Percentiles rank a stretch among this genome's conserved stretches.
These are phyloP conservation scores for Athrips mouffetella DNA, from an alignment of 2,888 invertebrate genomes.

Conservation along the genomic window DNA sequence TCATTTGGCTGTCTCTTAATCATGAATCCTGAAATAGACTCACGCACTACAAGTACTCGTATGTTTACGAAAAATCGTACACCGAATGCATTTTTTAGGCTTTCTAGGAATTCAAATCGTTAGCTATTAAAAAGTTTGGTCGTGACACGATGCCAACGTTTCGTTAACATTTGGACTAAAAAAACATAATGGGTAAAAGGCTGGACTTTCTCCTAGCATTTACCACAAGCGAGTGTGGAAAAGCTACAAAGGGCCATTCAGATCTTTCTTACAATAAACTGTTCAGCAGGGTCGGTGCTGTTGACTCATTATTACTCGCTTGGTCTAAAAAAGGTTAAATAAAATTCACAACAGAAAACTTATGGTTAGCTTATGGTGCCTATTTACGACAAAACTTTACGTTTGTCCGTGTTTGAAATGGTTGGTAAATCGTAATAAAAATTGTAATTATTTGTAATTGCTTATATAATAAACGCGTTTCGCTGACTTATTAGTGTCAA, in stretches of 20 bases:
- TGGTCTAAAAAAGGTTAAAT: constrained; percentile 18
- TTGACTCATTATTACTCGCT: constrained; percentile 32
- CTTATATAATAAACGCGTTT: too few relatives aligned
- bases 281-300: constrained; percentile 27
- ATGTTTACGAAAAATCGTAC: too few relatives aligned
- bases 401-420: too few relatives aligned
- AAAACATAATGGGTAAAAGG: constrained; percentile 25
- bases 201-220: constrained; percentile 36
- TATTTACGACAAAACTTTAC: too few relatives aligned
- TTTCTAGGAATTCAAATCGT: neutral
- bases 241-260: constrained; percentile 31
- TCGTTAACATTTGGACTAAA: constrained; percentile 22
- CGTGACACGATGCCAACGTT: constrained; percentile 3
- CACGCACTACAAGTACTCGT: too few relatives aligned
- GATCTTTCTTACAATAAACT: constrained; percentile 15
- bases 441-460: too few relatives aligned
- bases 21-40: too few relatives aligned
- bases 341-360: neutral
- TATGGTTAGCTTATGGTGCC: neutral
- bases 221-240: constrained; percentile 30
- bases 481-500: too few relatives aligned
- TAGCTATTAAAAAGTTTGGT: neutral
- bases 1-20: neutral
- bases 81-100: neutral
- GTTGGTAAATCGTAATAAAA: too few relatives aligned